A percentile compares a stretch with the other conserved stretches of the same genome.
Evolutionary conservation across 2,797 vertebrate genomes (phyloP).

Genomic region (Furcifer pardalis): DNA sequence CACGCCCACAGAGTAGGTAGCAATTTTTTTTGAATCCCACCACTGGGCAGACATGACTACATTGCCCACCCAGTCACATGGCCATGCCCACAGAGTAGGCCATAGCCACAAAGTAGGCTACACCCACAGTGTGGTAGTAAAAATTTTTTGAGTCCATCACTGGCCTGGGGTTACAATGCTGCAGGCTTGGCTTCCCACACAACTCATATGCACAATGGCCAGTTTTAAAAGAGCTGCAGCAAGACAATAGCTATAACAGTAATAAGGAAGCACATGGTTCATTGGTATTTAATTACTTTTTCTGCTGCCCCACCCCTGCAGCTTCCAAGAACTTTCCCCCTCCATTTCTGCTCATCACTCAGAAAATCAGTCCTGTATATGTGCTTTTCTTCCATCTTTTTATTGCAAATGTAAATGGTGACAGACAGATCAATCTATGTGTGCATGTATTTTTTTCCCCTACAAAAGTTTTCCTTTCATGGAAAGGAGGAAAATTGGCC

Average conservation of each 20-base stretch:
- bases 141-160: too few species aligned
- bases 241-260: not conserved
- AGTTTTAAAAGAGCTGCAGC: not conserved
- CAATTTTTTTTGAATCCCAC: too few species aligned
- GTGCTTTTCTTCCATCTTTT: slow-evolving; percentile 57
- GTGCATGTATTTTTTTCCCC: slow-evolving; percentile 29
- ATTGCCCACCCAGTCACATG: too few species aligned
- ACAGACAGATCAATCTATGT: slow-evolving; percentile 52
- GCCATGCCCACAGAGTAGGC: too few species aligned
- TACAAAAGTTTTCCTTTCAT: slow-evolving; percentile 71
- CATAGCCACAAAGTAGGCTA: too few species aligned
- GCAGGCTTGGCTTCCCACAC: not conserved
- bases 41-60: too few species aligned
- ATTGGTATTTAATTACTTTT: not conserved
- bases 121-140: too few species aligned
- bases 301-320: not conserved
- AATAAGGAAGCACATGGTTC: not conserved
- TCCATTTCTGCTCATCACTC: not conserved
- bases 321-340: not conserved
- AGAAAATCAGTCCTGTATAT: not conserved
- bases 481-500: slow-evolving; percentile 68
- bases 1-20: too few species aligned
- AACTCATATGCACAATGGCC: not conserved
- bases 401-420: slow-evolving; percentile 63
- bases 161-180: not conserved